Evolutionary conservation across 2,888 invertebrate genomes (phyloP).

Genomic region (Meteorus colon): DNA sequence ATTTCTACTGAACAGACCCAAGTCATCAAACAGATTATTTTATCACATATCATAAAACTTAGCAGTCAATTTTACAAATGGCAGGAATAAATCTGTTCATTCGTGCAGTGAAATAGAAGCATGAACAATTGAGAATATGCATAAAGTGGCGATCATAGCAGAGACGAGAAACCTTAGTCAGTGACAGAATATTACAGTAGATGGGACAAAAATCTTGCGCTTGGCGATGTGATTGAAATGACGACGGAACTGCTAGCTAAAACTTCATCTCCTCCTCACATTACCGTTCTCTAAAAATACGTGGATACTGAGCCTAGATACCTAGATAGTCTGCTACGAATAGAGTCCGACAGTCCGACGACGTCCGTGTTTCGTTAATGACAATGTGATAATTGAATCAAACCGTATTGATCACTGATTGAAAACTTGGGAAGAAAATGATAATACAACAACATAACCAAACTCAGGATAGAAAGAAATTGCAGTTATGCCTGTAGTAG

Average conservation of each 20-base stretch:
- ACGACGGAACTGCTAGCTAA: slow-evolving; percentile 50
- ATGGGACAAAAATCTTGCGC: slow-evolving; percentile 27
- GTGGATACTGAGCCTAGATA: slow-evolving; percentile 73
- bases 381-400: slow-evolving; percentile 29
- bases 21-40: no score
- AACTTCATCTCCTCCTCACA: slow-evolving; percentile 66
- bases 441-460: not conserved
- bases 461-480: not conserved
- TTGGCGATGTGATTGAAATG: slow-evolving; percentile 46
- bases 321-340: slow-evolving; percentile 73
- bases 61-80: no score
- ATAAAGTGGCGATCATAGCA: not conserved
- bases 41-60: no score
- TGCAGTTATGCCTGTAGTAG: not conserved
- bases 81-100: not conserved
- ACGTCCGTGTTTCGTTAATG: slow-evolving; percentile 2
- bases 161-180: not conserved
- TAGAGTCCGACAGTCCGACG: slow-evolving; percentile 54
- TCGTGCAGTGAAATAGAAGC: not conserved
- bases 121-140: not conserved
- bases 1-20: not conserved
- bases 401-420: not conserved
- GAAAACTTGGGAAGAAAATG: not conserved
- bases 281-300: slow-evolving; percentile 73
- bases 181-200: slow-evolving; percentile 4